Evolutionary conservation across 1,140 invertebrate genomes (phyloP).

Genomic region (Papilio helenus): DNA sequence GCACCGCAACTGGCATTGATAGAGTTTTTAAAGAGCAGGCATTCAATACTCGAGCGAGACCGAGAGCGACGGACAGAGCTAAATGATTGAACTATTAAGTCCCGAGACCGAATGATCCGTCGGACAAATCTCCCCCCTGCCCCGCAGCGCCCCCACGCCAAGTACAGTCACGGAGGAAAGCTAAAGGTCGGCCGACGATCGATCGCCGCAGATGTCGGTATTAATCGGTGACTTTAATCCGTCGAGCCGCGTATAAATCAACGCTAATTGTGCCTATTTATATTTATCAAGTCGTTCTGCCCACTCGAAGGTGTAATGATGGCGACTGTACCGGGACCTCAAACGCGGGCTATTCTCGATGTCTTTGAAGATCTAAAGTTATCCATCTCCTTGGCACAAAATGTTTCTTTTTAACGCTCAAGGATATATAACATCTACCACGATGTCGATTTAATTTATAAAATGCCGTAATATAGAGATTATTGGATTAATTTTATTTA

Average conservation of each 20-base stretch:
- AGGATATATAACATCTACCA: background rate
- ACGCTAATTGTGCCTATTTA: slow-evolving; percentile 74
- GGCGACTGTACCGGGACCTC: slow-evolving; percentile 46
- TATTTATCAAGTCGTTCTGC: slow-evolving; percentile 66
- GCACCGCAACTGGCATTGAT: slow-evolving; percentile 20
- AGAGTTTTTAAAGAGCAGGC: slow-evolving; percentile 32
- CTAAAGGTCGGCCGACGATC: slow-evolving; percentile 70
- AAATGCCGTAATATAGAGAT: background rate
- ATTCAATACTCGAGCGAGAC: slow-evolving; percentile 23
- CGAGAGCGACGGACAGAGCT: slow-evolving; percentile 25
- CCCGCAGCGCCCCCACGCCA: slow-evolving; percentile 45
- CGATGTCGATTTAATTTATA: background rate
- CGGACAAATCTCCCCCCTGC: slow-evolving; percentile 29
- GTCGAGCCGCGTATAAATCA: slow-evolving; percentile 70
- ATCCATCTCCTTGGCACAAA: slow-evolving; percentile 6
- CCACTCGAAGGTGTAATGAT: slow-evolving; percentile 45
- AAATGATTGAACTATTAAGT: slow-evolving; percentile 41
- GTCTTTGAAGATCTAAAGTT: slow-evolving; percentile 34
- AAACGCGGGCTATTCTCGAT: slow-evolving; percentile 27
- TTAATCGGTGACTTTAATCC: slow-evolving; percentile 75
- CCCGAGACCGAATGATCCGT: slow-evolving; percentile 36
- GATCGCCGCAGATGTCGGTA: slow-evolving; percentile 76
- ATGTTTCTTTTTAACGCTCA: slow-evolving; percentile 14
- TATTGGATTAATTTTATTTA: background rate
- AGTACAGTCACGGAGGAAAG: slow-evolving; percentile 71